These are phyloP conservation scores for Heliconius ismenius DNA, from an alignment of 2,888 invertebrate genomes.

Conservation along the genomic window DNA sequence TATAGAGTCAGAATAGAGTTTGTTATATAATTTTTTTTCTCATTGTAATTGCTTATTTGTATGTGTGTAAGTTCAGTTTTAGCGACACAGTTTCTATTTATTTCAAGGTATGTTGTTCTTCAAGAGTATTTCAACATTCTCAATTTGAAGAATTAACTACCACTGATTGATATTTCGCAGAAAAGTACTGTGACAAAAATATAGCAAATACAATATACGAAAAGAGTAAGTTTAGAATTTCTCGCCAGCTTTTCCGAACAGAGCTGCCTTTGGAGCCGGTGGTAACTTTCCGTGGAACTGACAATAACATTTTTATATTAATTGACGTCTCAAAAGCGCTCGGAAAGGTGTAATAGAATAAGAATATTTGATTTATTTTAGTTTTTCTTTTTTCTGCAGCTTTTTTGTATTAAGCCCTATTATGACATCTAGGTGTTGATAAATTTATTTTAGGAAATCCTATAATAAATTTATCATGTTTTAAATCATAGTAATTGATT, in stretches of 20 bases:
- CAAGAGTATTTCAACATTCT: not conserved
- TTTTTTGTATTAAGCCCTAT: not conserved
- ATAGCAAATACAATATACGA: not conserved
- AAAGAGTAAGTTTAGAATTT: not conserved
- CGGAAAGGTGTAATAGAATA: not conserved
- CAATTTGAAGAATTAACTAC: not conserved
- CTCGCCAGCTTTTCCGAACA: not conserved
- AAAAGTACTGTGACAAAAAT: not conserved
- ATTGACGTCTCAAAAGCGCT: conserved; percentile 16
- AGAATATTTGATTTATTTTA: conserved; percentile 9
- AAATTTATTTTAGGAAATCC: not conserved
- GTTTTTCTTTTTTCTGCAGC: not conserved
- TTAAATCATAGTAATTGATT: not conserved
- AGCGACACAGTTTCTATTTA: not conserved
- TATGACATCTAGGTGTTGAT: not conserved
- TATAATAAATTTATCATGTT: not conserved
- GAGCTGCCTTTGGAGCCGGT: not conserved
- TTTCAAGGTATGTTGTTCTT: not conserved
- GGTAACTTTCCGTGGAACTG: conserved; percentile 4
- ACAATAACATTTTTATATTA: conserved; percentile 21
- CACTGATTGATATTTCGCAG: not conserved
- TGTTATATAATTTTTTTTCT: too few species aligned
- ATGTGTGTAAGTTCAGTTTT: not conserved
- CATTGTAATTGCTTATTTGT: not conserved
- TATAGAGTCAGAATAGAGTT: too few species aligned